Percentiles rank a stretch among this genome's conserved stretches.
These are phyloP conservation scores for Sinosuthora webbiana DNA, from an alignment of 2,113 vertebrate genomes.

Conservation along the genomic window DNA sequence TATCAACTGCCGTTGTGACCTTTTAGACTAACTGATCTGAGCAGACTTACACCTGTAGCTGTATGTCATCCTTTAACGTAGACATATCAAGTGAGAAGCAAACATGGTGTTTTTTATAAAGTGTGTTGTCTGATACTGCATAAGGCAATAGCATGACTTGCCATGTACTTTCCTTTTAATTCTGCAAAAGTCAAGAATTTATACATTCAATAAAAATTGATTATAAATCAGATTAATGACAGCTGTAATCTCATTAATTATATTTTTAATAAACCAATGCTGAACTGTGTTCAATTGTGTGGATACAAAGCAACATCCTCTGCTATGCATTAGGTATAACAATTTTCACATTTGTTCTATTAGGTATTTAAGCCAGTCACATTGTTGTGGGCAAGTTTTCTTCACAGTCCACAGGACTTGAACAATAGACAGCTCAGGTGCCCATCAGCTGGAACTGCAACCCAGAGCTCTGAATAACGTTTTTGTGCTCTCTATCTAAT, in stretches of 20 bases:
- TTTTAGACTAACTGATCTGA: conserved; percentile 69
- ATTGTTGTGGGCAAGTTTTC: background rate
- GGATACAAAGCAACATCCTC: background rate
- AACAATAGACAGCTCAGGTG: background rate
- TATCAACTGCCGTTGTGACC: conserved; percentile 58
- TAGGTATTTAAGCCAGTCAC: background rate
- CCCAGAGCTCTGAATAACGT: background rate
- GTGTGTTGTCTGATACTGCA: background rate
- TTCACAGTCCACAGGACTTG: background rate
- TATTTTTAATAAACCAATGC: conserved; percentile 5
- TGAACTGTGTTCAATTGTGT: background rate
- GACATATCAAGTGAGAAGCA: background rate
- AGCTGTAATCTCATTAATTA: background rate
- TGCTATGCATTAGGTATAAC: background rate
- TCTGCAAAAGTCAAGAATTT: background rate
- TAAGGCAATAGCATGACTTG: background rate
- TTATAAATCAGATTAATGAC: background rate
- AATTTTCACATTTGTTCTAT: background rate
- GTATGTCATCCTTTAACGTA: conserved; percentile 49
- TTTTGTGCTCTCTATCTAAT: background rate
- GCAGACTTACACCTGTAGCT: conserved; percentile 70
- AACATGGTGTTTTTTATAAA: background rate
- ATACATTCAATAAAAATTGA: background rate
- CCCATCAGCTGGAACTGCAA: background rate
- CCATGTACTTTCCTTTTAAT: background rate